A percentile compares a stretch with the other conserved stretches of the same genome.
Conservation (phyloP, 2,113 vertebrate genomes). For the Seriola quinqueradiata region DNA sequence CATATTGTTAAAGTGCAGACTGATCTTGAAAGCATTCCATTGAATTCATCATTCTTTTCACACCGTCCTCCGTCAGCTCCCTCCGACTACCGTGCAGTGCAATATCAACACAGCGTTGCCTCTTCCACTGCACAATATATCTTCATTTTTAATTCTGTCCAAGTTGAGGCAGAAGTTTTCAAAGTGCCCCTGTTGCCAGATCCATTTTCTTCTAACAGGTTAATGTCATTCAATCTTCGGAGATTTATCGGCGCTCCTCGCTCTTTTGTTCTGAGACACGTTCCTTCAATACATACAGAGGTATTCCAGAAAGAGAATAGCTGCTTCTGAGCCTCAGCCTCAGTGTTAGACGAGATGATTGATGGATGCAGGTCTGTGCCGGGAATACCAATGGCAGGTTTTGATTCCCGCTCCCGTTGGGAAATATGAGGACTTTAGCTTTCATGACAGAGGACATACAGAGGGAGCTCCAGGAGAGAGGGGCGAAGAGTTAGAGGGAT, state of each 20-base stretch:
- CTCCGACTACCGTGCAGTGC: conserved; percentile 11
- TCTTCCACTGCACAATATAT: conserved; percentile 8
- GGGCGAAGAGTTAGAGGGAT: background rate
- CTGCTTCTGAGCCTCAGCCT: conserved; percentile 62
- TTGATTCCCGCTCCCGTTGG: conserved; percentile 75
- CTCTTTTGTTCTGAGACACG: conserved; percentile 75
- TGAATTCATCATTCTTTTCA: conserved; percentile 42
- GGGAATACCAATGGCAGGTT: conserved; percentile 77
- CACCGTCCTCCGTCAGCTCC: conserved; percentile 29
- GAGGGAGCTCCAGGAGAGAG: conserved; percentile 46
- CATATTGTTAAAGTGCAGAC: conserved; percentile 23
- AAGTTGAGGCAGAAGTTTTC: conserved; percentile 57
- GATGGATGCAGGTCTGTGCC: conserved; percentile 78
- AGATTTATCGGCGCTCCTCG: conserved; percentile 71
- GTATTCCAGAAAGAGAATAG: conserved; percentile 65
- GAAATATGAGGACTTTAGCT: conserved; percentile 64
- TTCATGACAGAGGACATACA: conserved; percentile 66
- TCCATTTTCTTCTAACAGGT: conserved; percentile 61
- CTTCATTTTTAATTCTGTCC: conserved; percentile 43
- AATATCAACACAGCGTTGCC: background rate
- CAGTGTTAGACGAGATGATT: conserved; percentile 73
- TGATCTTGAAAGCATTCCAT: conserved; percentile 37
- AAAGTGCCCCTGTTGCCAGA: conserved; percentile 60
- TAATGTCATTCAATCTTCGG: conserved; percentile 70
- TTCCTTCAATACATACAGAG: conserved; percentile 68